A percentile compares a stretch with the other conserved stretches of the same genome.
Conservation (phyloP, 1,140 invertebrate genomes). For the Hormaphis cornu region DNA sequence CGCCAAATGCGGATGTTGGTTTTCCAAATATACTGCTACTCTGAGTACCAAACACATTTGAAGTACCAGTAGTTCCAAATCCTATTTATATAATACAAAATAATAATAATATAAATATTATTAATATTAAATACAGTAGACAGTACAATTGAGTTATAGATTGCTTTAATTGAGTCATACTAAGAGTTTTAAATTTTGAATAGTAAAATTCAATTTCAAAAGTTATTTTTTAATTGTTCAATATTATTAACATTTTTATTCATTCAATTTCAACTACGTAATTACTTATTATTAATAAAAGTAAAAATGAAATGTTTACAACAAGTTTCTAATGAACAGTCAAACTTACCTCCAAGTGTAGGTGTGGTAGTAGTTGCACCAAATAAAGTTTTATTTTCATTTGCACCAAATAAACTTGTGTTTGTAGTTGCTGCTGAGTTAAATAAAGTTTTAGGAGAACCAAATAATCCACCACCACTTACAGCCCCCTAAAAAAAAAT, state of each 20-base stretch:
- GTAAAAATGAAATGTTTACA: background rate
- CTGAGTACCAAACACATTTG: slow-evolving; percentile 27
- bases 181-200: no score
- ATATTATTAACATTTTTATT: no score
- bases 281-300: no score
- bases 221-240: no score
- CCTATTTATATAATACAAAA: background rate
- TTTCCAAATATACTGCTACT: slow-evolving; percentile 35
- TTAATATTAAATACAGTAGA: no score
- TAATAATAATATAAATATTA: no score
- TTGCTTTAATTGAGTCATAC: no score
- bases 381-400: slow-evolving; percentile 26
- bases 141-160: no score
- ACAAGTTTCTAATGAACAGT: background rate
- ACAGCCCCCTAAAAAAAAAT: slow-evolving; percentile 37
- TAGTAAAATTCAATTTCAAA: no score
- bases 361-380: slow-evolving; percentile 3
- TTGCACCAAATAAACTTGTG: slow-evolving; percentile 29
- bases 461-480: slow-evolving; percentile 28
- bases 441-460: slow-evolving; percentile 13
- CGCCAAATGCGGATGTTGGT: slow-evolving; percentile 34
- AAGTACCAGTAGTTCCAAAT: slow-evolving; percentile 11
- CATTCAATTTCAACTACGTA: no score
- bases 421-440: slow-evolving; percentile 20
- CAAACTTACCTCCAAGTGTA: background rate